A percentile compares a stretch with the other conserved stretches of the same genome.
Conservation (phyloP, 2,113 vertebrate genomes). For the Oryzias celebensis region DNA sequence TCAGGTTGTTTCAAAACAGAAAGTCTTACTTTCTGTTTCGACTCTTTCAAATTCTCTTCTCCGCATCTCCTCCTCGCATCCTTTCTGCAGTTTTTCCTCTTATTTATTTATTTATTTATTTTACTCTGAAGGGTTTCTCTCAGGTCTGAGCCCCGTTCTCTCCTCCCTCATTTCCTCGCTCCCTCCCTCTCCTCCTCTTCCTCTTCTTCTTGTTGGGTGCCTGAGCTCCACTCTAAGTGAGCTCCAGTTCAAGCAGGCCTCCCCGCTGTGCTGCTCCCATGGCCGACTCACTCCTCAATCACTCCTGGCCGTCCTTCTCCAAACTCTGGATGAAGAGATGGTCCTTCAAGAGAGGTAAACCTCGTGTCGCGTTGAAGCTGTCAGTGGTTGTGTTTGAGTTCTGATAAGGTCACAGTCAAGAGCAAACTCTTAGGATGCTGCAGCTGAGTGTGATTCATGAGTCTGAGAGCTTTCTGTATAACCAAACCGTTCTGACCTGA, state of each 20-base stretch:
- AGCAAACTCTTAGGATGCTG: slow-evolving; percentile 1
- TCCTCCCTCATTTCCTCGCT: neutral
- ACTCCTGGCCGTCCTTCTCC: slow-evolving; percentile 97
- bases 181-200: slow-evolving; percentile 6
- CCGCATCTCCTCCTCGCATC: no score
- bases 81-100: no score
- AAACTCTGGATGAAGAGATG: slow-evolving; percentile 93
- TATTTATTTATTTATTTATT: no score
- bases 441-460: neutral
- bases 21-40: no score
- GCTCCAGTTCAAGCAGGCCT: slow-evolving; percentile 50
- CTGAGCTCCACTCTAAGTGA: slow-evolving; percentile 43
- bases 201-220: slow-evolving; percentile 60
- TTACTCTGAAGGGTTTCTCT: slow-evolving; percentile 21
- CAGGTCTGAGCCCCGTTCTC: neutral
- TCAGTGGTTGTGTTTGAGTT: neutral
- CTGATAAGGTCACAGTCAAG: neutral
- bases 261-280: slow-evolving; percentile 64
- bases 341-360: slow-evolving; percentile 94
- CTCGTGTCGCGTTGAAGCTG: neutral
- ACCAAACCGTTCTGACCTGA: slow-evolving; percentile 5
- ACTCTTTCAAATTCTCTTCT: no score
- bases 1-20: no score
- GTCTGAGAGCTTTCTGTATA: neutral
- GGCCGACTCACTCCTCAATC: slow-evolving; percentile 89